These are phyloP conservation scores for Tenthredo amoena DNA, from an alignment of 2,888 invertebrate species.

Conservation along the genomic window DNA sequence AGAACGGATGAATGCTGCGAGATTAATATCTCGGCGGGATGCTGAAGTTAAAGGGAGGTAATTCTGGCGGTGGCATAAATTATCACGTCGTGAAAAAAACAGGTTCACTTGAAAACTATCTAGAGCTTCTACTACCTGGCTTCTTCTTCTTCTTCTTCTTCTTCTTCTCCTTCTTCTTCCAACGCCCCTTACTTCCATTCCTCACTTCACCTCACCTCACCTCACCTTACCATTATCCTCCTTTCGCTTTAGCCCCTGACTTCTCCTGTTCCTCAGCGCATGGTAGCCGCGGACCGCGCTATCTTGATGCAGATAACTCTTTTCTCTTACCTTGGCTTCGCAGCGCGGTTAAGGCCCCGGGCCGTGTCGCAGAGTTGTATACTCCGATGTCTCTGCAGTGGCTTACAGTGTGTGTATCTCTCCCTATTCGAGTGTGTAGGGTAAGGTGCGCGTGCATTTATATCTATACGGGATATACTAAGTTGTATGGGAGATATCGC, in stretches of 20 bases:
- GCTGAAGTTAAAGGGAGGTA: slow-evolving; percentile 31
- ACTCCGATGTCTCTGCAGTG: slow-evolving; percentile 26
- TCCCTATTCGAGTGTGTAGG: background rate
- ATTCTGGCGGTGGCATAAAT: slow-evolving; percentile 49
- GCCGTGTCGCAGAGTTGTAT: slow-evolving; percentile 49
- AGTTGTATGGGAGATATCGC: background rate
- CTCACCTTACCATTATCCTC: background rate
- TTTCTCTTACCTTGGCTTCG: slow-evolving; percentile 52
- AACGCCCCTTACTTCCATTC: background rate
- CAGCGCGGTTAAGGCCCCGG: slow-evolving; percentile 35
- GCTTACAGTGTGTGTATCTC: background rate
- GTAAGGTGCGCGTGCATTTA: slow-evolving; percentile 6
- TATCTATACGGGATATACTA: background rate
- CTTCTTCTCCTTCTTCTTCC: background rate
- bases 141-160: background rate
- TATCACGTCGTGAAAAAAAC: slow-evolving; percentile 48
- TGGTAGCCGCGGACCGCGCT: slow-evolving; percentile 55
- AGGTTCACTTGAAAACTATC: slow-evolving; percentile 49
- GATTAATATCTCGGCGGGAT: slow-evolving; percentile 42
- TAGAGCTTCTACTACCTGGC: slow-evolving; percentile 36
- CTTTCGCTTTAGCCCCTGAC: slow-evolving; percentile 36
- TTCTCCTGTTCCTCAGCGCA: slow-evolving; percentile 47
- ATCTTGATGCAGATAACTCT: slow-evolving; percentile 66
- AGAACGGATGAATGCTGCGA: slow-evolving; percentile 10
- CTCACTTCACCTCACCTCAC: background rate